Evolutionary conservation across 2,113 vertebrate genomes (phyloP).

Genomic region (Oriolus oriolus): DNA sequence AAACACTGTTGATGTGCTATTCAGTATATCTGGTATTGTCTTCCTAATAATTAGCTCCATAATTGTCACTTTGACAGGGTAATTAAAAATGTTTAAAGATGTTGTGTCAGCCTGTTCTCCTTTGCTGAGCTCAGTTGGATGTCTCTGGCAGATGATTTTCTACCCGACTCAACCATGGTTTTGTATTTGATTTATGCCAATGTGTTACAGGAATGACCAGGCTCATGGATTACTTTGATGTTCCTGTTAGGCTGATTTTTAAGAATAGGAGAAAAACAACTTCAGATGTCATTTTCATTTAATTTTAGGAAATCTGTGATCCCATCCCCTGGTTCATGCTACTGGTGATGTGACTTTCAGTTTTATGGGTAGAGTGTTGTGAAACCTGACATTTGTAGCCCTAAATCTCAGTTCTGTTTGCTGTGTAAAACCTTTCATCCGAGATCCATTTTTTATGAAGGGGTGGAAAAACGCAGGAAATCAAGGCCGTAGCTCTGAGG

Average conservation of each 20-base stretch:
- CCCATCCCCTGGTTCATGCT: neutral
- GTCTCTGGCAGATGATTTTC: conserved; percentile 39
- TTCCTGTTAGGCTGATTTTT: neutral
- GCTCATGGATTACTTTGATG: conserved; percentile 41
- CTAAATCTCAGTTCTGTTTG: conserved; percentile 53
- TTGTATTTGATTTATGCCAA: conserved; percentile 18
- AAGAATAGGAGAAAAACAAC: conserved; percentile 1
- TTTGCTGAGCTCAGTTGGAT: conserved; percentile 29
- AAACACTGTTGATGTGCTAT: conserved; percentile 68
- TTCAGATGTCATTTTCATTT: neutral
- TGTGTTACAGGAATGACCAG: conserved; percentile 2
- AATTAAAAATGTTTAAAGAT: conserved; percentile 82
- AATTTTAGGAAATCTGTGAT: neutral
- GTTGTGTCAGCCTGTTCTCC: conserved; percentile 63
- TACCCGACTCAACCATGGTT: neutral
- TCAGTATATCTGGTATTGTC: conserved; percentile 76
- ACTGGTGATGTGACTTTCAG: neutral
- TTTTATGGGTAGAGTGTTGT: neutral
- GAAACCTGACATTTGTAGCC: conserved; percentile 20
- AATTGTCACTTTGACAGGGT: conserved; percentile 83
- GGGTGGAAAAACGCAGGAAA: neutral
- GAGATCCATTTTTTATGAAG: conserved; percentile 52
- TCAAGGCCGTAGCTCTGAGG: neutral
- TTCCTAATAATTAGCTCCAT: conserved; percentile 78
- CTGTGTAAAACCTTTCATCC: conserved; percentile 59